A percentile compares a stretch with the other conserved stretches of the same genome.
These are phyloP conservation scores for Microplitis mediator DNA, from an alignment of 1,140 invertebrate genomes.

Conservation along the genomic window DNA sequence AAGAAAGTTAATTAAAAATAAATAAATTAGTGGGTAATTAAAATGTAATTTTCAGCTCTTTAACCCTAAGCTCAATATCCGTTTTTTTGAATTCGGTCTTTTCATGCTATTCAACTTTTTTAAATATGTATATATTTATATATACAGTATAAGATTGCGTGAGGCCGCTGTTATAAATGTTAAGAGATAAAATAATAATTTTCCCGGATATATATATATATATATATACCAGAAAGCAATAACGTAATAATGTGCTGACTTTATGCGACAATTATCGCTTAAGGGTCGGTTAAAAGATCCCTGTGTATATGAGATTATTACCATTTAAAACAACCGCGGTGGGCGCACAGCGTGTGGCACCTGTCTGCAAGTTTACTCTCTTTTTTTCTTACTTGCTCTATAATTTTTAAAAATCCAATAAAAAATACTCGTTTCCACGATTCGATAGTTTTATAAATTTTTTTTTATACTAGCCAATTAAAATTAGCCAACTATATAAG, in stretches of 20 bases:
- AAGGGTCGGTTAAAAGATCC: slow-evolving; percentile 42
- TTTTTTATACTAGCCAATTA: no score
- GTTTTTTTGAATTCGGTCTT: slow-evolving; percentile 6
- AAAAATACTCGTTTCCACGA: no score
- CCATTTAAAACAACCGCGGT: slow-evolving; percentile 47
- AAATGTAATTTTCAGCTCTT: slow-evolving; percentile 18
- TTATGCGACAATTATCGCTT: slow-evolving; percentile 59
- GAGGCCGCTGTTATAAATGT: slow-evolving; percentile 43
- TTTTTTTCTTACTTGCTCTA: slow-evolving; percentile 19
- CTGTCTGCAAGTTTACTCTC: slow-evolving; percentile 42
- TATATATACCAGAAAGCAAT: slow-evolving; percentile 42
- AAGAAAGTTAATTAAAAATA: background rate
- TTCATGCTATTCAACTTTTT: background rate
- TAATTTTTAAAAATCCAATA: background rate
- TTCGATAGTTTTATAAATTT: no score
- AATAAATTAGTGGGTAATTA: background rate
- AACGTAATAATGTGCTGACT: slow-evolving; percentile 58
- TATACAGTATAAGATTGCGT: slow-evolving; percentile 39
- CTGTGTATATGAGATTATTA: slow-evolving; percentile 32
- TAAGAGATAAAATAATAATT: slow-evolving; percentile 45
- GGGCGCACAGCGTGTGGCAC: slow-evolving; percentile 54
- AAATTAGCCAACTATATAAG: no score
- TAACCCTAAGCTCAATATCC: background rate
- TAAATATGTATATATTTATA: background rate
- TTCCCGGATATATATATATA: slow-evolving; percentile 39